Conservation (phyloP, 2,888 invertebrate genomes). For the Lithophane semibrunnea region DNA sequence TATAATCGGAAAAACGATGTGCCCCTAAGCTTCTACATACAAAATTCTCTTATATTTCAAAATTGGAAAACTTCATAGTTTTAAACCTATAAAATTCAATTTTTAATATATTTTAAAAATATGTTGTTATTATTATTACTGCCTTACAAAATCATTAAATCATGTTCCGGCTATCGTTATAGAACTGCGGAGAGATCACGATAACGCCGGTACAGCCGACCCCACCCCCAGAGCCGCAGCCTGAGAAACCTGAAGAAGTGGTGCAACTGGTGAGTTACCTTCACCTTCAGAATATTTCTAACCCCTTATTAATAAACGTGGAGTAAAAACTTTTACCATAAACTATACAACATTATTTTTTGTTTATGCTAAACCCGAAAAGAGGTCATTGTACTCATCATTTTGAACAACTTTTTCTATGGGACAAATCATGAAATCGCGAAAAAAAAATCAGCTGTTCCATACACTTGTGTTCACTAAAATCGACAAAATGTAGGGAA, state of each 20-base stretch:
- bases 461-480: too few species aligned
- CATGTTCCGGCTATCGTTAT: conserved; percentile 63
- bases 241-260: conserved; percentile 85
- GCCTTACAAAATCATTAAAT: neutral
- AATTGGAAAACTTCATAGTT: neutral
- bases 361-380: too few species aligned
- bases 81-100: neutral
- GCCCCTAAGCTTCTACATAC: conserved; percentile 50
- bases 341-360: too few species aligned
- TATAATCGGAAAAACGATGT: conserved; percentile 17
- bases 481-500: too few species aligned
- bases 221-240: conserved; percentile 78
- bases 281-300: neutral
- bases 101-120: neutral
- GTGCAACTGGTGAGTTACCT: conserved; percentile 84
- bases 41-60: neutral
- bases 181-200: conserved; percentile 91
- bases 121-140: neutral
- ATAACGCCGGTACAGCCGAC: conserved; percentile 90
- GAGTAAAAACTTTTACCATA: too few species aligned
- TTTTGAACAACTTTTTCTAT: too few species aligned
- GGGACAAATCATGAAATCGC: too few species aligned
- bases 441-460: too few species aligned
- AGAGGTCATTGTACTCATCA: too few species aligned
- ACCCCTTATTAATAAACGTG: too few species aligned